A percentile compares a stretch with the other conserved stretches of the same genome.
Evolutionary conservation across 2,888 invertebrate species (phyloP).

Genomic region (Pheosia gnoma): DNA sequence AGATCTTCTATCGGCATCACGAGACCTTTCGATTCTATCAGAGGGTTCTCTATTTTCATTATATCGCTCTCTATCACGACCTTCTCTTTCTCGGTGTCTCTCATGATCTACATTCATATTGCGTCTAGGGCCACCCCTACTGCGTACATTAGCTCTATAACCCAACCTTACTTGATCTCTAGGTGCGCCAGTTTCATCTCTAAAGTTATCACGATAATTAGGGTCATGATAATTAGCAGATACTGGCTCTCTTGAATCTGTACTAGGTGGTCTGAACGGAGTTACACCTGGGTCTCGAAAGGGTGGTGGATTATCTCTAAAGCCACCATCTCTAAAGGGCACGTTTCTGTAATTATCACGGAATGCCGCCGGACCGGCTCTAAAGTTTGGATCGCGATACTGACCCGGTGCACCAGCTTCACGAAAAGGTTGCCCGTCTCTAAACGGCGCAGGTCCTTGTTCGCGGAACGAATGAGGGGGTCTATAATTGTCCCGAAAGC

Average conservation of each 20-base stretch:
- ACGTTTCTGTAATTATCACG: conserved; percentile 68
- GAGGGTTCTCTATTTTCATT: conserved; percentile 69
- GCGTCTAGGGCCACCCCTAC: conserved; percentile 64
- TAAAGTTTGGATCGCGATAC: conserved; percentile 66
- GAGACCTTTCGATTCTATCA: conserved; percentile 70
- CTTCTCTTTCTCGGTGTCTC: conserved; percentile 72
- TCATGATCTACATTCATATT: conserved; percentile 68
- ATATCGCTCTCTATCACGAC: conserved; percentile 69
- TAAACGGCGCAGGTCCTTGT: conserved; percentile 66
- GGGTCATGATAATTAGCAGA: conserved; percentile 66
- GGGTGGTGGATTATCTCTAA: conserved; percentile 66
- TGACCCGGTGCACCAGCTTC: conserved; percentile 59
- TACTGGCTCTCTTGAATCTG: conserved; percentile 66
- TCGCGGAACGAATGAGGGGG: conserved; percentile 67
- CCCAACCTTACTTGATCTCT: conserved; percentile 64
- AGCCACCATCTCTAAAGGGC: conserved; percentile 68
- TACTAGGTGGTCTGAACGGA: conserved; percentile 69
- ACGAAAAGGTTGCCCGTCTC: conserved; percentile 63
- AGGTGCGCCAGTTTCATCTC: conserved; percentile 62
- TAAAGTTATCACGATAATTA: conserved; percentile 67
- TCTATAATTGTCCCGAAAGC: conserved; percentile 74
- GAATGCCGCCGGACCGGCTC: conserved; percentile 65
- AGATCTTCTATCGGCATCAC: conserved; percentile 65
- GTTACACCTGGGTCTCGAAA: conserved; percentile 63
- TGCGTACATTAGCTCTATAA: conserved; percentile 60